Base-by-base conservation (phyloP, 2,113 vertebrate species). In the Girardinichthys multiradiatus region DNA sequence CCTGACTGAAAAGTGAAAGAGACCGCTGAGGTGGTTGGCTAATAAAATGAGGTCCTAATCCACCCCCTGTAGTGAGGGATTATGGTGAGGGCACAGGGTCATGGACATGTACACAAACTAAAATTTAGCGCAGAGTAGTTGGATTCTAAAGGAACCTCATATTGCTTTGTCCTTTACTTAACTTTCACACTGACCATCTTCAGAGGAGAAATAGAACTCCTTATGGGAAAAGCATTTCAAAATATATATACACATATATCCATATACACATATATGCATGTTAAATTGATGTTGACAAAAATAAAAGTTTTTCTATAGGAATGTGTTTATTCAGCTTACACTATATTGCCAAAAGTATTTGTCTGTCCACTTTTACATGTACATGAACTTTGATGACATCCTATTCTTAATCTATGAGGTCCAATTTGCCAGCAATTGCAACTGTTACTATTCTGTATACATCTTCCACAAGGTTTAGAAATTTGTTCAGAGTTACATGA, bases 21-120 rank as follows among this genome's bases (percentile, higher is more conserved):
- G 82, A 68, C 76, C 61, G n/a, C 13, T 61, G 27, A 54, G 69
- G 51, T 71, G 45, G 72, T 1, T 27, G 72, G 80, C 79, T 93
- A 94, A 95, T 87, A 90, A 93, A 59, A 89, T 57, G 70, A 81
- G 86, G 78, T 72, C 88, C 83, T 91, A 91, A 94, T 93, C 90
- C 88, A 84, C 80, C 80, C 87, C 80, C 87, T 89, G 77, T 86
- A 74, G 89, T 83, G 85, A 85, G 80, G 90, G 90, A 93, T 93
- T 93, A 92, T n/a, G 82, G 84, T 64, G 63, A 35, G 76, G 87
- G 70, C 28, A 1, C 71, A n/a, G 82, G 84, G 85, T 87, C 80
- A 83, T 17, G 37, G 73, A 72, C 68, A 84, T 82, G 86, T 77
- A 74, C 81, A 84, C 83, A 72, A 65, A 75, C 42, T 69, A 77